A percentile compares a stretch with the other conserved stretches of the same genome.
phyloP scores from a whole-genome alignment of 2,797 vertebrate species.

The Acanthurus lineatus region DNA sequence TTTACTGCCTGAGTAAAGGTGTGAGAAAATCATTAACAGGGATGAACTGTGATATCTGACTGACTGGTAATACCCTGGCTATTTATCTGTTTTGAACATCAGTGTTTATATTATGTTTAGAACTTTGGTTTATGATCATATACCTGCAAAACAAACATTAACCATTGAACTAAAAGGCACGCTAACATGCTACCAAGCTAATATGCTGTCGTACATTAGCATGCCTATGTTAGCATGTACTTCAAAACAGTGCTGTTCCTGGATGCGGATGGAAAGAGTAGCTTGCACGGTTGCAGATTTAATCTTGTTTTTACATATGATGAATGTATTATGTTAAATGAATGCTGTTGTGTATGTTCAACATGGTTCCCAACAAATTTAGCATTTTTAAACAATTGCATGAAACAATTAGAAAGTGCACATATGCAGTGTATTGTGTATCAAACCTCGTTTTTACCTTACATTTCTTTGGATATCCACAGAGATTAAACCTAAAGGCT shows the following conservation, averaged over 20 bases:
- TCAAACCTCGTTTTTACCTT: background rate
- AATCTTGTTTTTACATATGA: background rate
- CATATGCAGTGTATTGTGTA: too few relatives aligned
- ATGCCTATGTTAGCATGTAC: background rate
- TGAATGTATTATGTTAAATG: background rate
- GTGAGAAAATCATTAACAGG: slow-evolving; percentile 46
- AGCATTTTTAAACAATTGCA: background rate
- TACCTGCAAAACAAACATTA: background rate
- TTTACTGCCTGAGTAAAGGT: slow-evolving; percentile 8
- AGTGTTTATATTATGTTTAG: background rate
- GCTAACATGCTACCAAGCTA: background rate
- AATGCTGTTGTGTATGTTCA: background rate
- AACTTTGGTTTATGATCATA: background rate
- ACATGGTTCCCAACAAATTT: background rate
- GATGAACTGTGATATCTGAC: slow-evolving; percentile 8
- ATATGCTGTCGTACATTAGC: background rate
- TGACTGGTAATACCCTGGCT: background rate
- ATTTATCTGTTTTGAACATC: too few relatives aligned
- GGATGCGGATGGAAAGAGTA: too few relatives aligned
- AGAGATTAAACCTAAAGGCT: slow-evolving; percentile 64
- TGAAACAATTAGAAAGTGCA: too few relatives aligned
- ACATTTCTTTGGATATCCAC: slow-evolving; percentile 11
- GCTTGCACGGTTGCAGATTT: too few relatives aligned
- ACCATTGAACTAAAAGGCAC: background rate
- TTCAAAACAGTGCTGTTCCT: background rate